Base-by-base conservation (phyloP, 1,140 invertebrate species). In the Drosophila trapezifrons region DNA sequence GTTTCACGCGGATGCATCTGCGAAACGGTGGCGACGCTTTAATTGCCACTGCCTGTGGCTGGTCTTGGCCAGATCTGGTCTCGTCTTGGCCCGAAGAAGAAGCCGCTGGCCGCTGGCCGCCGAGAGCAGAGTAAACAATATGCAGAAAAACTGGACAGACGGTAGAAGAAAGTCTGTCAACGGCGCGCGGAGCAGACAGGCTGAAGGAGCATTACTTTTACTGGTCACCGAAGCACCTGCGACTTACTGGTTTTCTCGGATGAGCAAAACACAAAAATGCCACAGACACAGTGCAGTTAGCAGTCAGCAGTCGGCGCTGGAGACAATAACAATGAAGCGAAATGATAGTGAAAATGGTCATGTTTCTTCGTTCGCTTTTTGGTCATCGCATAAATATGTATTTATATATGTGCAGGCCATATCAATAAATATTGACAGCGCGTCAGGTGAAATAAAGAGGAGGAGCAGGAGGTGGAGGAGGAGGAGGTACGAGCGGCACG, bases 321-420 rank as follows among this genome's bases (percentile, higher is more conserved):
- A 72, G 78, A 83, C 75, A 83, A 83, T 84, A 85, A 85, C 77
- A 85, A 80, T 87, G 64, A 77, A 75, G 74, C 84, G 64, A 89
- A 85, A 89, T 87, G 83, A 89, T 87, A 87, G 83, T 87, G 83
- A 87, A 87, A 87, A 87, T 89, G 80, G 78, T 83, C 78, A 76
- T 65, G 72, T 76, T 76, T 76, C 72, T 76, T 59, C 73, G 20
- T 49, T 60, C 63, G 37, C 66, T 65, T 86, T 85, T 87, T 87
- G 79, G 83, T 89, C 79, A 89, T 87, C 83, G 81, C 82, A 86
- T 86, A 72, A 82, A 85, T 54, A 59, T 35, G 46, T 77, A 77
- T 75, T 57, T 51, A 65, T 54, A 76, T 37, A 37, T 60, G 58
- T 69, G 22, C 64, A 51, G 56, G 59, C 52, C 62, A 62, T 51